Base-by-base conservation (phyloP, 2,113 vertebrate genomes). In the Planiliza haematocheilus region DNA sequence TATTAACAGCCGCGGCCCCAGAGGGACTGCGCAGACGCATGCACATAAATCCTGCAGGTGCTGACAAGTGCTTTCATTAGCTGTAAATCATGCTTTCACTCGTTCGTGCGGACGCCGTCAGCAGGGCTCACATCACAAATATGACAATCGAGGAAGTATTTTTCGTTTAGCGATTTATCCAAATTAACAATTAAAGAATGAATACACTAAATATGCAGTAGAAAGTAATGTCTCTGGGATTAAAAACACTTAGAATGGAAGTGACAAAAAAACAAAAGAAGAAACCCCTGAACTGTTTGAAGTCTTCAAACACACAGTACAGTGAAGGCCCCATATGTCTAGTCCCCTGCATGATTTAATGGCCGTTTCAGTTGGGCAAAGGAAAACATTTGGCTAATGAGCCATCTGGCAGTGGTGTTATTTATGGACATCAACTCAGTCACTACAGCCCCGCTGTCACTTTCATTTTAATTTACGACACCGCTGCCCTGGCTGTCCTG, bases 1-100 rank as follows among this genome's bases (percentile, higher is more conserved):
- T 70, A 66, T 79, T 77, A 81, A 72, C 64, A 46, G 51, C 70
- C 6, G 0, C 14, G 12, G 43, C 62, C 52, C 70, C 76, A 63
- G 62, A 86, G 84, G 80, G 61, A 76, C 80, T 65, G 34, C 69
- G 77, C 89, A 89, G 81, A 88, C 86, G 89, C 66, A 76, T 52
- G 49, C 14, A 62, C 83, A 89, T 93, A 91, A 91, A 91, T 93
- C 82, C 17, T 39, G 21, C 18, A 53, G 76, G 83, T 78, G 91
- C 70, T 88, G 93, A 93, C 92, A 92, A 70, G 85, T 18, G 62
- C 84, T 93, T 88, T 93, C 92, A 81, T 84, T 82, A 73, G 81
- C 77, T 78, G 81, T 86, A 82, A 83, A 89, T 92, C 91, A 87
- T 51, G 53, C 68, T 82, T 63, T 69, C 72, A 74, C 51, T 72